A percentile compares a stretch with the other conserved stretches of the same genome.
These are phyloP conservation scores for Hucho hucho DNA, from an alignment of 2,113 vertebrate genomes.

Conservation along the genomic window DNA sequence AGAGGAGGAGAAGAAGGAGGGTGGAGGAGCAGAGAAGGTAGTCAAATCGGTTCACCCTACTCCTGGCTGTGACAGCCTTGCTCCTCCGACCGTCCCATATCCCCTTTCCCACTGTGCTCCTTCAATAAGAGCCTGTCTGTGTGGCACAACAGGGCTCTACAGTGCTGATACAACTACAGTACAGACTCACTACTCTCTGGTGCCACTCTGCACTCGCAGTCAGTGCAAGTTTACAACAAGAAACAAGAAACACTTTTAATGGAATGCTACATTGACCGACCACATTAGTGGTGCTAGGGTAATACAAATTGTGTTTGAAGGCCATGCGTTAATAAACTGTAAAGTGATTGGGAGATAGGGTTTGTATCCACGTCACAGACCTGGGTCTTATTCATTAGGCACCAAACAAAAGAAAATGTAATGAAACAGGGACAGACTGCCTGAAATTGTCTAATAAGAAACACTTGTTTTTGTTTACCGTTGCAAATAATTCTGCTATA, in stretches of 20 bases:
- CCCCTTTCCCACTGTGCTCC: background rate
- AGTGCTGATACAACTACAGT: background rate
- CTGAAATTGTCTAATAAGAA: no score
- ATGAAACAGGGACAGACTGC: no score
- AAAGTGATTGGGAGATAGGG: no score
- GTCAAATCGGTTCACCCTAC: background rate
- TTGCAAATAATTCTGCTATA: no score
- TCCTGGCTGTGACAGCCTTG: background rate
- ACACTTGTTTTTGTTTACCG: no score
- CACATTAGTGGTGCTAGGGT: background rate
- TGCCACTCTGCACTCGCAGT: slow-evolving; percentile 41
- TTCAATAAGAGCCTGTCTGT: background rate
- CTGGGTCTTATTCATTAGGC: no score
- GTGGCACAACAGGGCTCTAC: background rate
- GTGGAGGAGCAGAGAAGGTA: no score
- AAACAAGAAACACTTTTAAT: slow-evolving; percentile 17
- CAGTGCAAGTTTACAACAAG: slow-evolving; percentile 62
- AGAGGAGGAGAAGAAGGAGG: background rate
- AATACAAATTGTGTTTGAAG: slow-evolving; percentile 2
- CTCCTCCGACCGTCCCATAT: background rate
- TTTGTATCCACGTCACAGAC: no score
- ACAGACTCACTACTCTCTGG: slow-evolving; percentile 25
- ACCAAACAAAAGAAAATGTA: no score
- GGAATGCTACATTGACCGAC: slow-evolving; percentile 19
- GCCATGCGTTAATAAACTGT: background rate